Base-by-base conservation (phyloP, 92 coral and sea anemone genomes). In the Parazoanthus darwini region DNA sequence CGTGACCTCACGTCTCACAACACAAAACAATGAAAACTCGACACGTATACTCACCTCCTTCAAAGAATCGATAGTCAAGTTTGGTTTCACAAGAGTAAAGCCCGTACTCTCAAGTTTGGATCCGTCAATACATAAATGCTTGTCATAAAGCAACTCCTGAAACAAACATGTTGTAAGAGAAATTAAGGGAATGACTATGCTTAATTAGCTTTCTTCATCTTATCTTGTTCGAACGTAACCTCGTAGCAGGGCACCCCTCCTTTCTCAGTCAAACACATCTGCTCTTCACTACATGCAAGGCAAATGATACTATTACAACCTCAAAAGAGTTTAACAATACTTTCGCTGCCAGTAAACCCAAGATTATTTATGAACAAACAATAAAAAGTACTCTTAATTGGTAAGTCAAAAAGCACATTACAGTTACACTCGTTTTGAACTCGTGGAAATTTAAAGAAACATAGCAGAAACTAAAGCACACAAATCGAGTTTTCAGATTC, bases 81-180 rank as follows among this genome's bases (percentile, higher is more conserved):
- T 86, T 6, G 94, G 93, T 42, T 80, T 79, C 54, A 88, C 86
- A 39, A 92, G 96, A 5, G 75, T 86, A 80, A 96, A 96, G 5
- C 96, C 98, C 11, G 96, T 92, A 74, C 85, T 89, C 88, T 96
- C 96, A n/a, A 96, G 79, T 91, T 95, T 96, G 20, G 98, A 87
- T 35, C 96, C 96, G 81, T 95, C 93, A n/a, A 96, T 68, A 23
- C 88, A 82, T 81, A 96, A 90, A 81, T 96, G 98, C 37, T 95
- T 96, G 67, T 95, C 98, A 74, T 96, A 96, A 33, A 96, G 96
- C 77, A 96, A 86, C 77, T 96, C 98, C 98, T 96, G 67, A 35
- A 74, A 33, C 42, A 73, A 15, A 33, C 77, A 71, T 63, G 26
- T 63, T 23, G 22, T 18, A 54, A 14, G 59, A 54, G 14, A 46